A percentile compares a stretch with the other conserved stretches of the same genome.
phyloP scores from a whole-genome alignment of 2,888 invertebrate genomes.

The Nezara viridula region DNA sequence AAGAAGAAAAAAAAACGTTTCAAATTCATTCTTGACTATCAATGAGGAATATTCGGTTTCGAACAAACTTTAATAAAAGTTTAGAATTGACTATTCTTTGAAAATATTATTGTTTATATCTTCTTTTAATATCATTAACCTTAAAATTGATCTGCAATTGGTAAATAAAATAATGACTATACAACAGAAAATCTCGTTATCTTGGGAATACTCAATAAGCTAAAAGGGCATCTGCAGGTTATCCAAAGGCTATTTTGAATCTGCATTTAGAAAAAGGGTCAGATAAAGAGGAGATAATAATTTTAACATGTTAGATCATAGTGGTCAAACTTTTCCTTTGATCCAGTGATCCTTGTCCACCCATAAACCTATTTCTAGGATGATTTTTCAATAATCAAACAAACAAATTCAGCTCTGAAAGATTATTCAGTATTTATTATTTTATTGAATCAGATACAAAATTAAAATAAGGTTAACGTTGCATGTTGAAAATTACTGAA shows the following conservation, averaged over 20 bases:
- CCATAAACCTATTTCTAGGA: conserved; percentile 1
- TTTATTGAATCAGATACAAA: not conserved
- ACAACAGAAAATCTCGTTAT: not conserved
- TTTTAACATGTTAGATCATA: not conserved
- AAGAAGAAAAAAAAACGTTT: too few relatives aligned
- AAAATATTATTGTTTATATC: not conserved
- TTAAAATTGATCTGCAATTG: not conserved
- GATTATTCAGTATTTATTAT: not conserved
- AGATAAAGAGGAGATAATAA: conserved; percentile 24
- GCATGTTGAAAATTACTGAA: not conserved
- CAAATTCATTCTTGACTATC: too few relatives aligned
- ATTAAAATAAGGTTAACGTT: not conserved
- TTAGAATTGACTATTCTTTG: too few relatives aligned
- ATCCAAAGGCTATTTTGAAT: conserved; percentile 24
- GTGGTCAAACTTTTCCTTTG: not conserved
- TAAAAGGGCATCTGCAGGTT: conserved; percentile 35
- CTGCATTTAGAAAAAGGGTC: conserved; percentile 52
- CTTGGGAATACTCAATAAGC: not conserved
- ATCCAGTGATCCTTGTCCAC: conserved; percentile 39
- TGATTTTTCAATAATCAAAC: not conserved
- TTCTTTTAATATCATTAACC: not conserved
- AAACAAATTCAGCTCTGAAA: not conserved
- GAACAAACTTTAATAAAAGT: too few relatives aligned
- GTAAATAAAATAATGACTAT: conserved; percentile 23
- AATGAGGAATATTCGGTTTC: too few relatives aligned